These are phyloP conservation scores for Euborellia annulipes DNA, from an alignment of 1,140 invertebrate genomes.

Conservation along the genomic window DNA sequence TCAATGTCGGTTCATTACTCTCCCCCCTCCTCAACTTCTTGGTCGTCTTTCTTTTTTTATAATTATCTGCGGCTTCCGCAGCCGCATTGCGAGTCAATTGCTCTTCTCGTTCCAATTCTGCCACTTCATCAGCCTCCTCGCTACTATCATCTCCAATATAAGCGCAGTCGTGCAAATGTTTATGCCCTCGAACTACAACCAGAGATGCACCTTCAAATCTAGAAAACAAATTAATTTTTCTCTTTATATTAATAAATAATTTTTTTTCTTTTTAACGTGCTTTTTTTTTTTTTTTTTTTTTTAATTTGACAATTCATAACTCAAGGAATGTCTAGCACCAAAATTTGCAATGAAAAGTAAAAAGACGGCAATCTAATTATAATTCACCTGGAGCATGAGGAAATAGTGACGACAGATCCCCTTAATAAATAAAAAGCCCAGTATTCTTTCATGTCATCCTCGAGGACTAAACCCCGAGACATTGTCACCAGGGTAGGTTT, in stretches of 20 bases:
- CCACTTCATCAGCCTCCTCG: constrained; percentile 47
- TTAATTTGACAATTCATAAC: no score
- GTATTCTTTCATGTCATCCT: constrained; percentile 67
- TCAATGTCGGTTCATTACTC: constrained; percentile 29
- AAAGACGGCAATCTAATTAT: no score
- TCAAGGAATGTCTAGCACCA: no score
- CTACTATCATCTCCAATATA: constrained; percentile 64
- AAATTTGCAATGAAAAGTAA: no score
- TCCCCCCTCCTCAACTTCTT: constrained; percentile 13
- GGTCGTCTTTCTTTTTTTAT: constrained; percentile 4
- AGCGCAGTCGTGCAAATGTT: constrained; percentile 58
- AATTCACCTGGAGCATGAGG: constrained; percentile 59
- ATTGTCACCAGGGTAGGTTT: constrained; percentile 42
- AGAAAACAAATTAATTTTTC: constrained; percentile 14
- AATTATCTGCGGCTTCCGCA: not conserved
- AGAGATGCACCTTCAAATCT: constrained; percentile 59
- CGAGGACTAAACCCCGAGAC: constrained; percentile 46
- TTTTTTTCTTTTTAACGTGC: no score
- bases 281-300: no score
- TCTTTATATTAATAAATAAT: no score
- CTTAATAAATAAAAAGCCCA: constrained; percentile 67
- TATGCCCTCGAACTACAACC: constrained; percentile 56
- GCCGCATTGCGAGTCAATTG: constrained; percentile 15
- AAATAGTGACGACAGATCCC: constrained; percentile 54
- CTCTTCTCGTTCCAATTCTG: constrained; percentile 25